These are phyloP conservation scores for Bombus sylvicola DNA, from an alignment of 1,140 invertebrate species.

Conservation along the genomic window DNA sequence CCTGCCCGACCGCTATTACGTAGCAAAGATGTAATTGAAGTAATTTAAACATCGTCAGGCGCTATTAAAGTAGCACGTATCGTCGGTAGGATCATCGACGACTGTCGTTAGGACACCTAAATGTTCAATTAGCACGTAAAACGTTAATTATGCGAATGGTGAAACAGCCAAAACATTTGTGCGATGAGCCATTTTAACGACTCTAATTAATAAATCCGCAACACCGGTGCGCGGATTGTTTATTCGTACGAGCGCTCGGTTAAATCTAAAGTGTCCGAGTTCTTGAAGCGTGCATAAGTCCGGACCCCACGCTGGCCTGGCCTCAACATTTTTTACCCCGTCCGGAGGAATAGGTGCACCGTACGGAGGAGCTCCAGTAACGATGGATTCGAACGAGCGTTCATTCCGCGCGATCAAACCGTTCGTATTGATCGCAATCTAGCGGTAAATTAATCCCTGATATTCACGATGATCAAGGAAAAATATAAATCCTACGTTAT, in stretches of 20 bases:
- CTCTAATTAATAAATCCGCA: slow-evolving; percentile 53
- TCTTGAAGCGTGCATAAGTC: slow-evolving; percentile 70
- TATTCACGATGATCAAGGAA: neutral
- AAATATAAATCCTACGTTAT: neutral
- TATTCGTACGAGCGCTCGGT: slow-evolving; percentile 53
- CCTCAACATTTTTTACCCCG: slow-evolving; percentile 72
- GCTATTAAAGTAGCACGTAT: slow-evolving; percentile 1
- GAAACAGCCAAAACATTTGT: neutral
- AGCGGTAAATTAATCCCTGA: neutral
- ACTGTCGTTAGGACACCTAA: neutral
- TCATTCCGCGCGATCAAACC: slow-evolving; percentile 40
- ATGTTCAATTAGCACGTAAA: slow-evolving; percentile 36
- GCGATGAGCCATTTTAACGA: neutral
- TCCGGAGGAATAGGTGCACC: slow-evolving; percentile 67
- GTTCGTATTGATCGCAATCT: neutral
- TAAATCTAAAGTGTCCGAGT: slow-evolving; percentile 70
- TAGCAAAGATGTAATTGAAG: neutral
- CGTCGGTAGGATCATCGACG: neutral
- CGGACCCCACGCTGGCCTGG: slow-evolving; percentile 74
- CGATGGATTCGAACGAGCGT: slow-evolving; percentile 69
- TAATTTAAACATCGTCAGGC: slow-evolving; percentile 19
- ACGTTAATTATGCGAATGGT: slow-evolving; percentile 7
- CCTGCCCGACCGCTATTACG: neutral
- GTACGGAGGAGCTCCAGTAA: slow-evolving; percentile 64
- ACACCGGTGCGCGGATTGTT: slow-evolving; percentile 58